phyloP scores from a whole-genome alignment of 2,888 invertebrate genomes.

The Leuctra nigra region DNA sequence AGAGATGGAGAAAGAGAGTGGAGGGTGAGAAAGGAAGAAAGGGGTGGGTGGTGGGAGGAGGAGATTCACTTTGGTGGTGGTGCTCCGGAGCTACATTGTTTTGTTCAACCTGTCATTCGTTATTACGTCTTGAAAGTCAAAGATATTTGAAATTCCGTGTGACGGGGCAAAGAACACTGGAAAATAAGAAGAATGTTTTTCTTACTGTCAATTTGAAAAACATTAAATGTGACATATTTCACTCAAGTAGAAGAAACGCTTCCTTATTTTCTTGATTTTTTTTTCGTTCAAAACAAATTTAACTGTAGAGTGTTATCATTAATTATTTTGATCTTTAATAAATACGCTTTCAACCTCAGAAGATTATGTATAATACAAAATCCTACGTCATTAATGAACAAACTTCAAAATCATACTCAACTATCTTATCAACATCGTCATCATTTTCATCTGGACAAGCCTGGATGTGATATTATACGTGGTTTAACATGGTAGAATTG shows the following conservation, averaged over 20 bases:
- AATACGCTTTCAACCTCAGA: no score
- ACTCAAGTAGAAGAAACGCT: neutral
- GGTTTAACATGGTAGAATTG: no score
- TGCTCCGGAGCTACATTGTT: constrained; percentile 7
- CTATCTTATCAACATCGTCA: no score
- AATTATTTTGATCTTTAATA: no score
- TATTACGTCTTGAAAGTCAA: constrained; percentile 40
- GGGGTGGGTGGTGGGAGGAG: constrained; percentile 19
- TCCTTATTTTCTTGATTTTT: no score
- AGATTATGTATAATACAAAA: no score
- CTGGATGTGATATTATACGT: no score
- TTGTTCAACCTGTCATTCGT: constrained; percentile 36
- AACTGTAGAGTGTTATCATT: no score
- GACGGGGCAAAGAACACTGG: constrained; percentile 31
- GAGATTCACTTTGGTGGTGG: constrained; percentile 17
- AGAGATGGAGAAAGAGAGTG: constrained; percentile 14
- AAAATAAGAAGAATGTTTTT: constrained; percentile 22
- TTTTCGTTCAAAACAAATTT: no score
- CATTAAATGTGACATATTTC: constrained; percentile 15
- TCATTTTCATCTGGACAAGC: no score
- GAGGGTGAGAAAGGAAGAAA: constrained; percentile 20
- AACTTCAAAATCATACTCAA: no score
- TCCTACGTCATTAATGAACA: no score
- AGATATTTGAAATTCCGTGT: constrained; percentile 40
- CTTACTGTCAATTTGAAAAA: constrained; percentile 21